Evolutionary conservation across 2,888 invertebrate genomes (phyloP).

Genomic region (Emesis furor): DNA sequence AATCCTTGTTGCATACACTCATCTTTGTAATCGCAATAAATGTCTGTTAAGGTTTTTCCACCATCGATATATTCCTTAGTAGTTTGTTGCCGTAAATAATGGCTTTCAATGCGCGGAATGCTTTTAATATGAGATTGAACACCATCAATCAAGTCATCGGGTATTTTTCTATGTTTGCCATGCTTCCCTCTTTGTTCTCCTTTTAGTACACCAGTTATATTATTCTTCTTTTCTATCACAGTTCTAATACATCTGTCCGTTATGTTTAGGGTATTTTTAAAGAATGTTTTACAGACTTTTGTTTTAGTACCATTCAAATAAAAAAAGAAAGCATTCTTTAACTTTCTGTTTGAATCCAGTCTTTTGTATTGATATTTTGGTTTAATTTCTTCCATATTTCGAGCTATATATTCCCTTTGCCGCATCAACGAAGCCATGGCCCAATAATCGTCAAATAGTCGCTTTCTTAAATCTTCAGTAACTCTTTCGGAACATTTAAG

Average conservation of each 20-base stretch:
- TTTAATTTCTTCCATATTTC: not conserved
- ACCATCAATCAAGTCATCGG: conserved; percentile 19
- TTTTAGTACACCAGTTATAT: not conserved
- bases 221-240: conserved; percentile 21
- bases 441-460: conserved; percentile 13
- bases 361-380: conserved; percentile 19
- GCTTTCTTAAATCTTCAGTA: too few species aligned
- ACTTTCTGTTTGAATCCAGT: conserved; percentile 14
- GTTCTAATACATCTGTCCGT: conserved; percentile 33
- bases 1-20: conserved; percentile 38
- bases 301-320: conserved; percentile 30
- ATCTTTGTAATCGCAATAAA: conserved; percentile 15
- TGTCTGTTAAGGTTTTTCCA: conserved; percentile 8
- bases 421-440: conserved; percentile 5
- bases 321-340: conserved; percentile 23
- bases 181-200: conserved; percentile 24
- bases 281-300: conserved; percentile 15
- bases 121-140: conserved; percentile 29
- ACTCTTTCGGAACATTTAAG: too few species aligned
- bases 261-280: conserved; percentile 25
- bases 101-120: conserved; percentile 13
- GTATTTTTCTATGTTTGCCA: conserved; percentile 9
- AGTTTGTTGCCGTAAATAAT: conserved; percentile 20
- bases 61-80: not conserved
- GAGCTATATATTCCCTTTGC: too few species aligned